Conservation (phyloP, 1,140 invertebrate genomes). For the Drosophila grimshawi region DNA sequence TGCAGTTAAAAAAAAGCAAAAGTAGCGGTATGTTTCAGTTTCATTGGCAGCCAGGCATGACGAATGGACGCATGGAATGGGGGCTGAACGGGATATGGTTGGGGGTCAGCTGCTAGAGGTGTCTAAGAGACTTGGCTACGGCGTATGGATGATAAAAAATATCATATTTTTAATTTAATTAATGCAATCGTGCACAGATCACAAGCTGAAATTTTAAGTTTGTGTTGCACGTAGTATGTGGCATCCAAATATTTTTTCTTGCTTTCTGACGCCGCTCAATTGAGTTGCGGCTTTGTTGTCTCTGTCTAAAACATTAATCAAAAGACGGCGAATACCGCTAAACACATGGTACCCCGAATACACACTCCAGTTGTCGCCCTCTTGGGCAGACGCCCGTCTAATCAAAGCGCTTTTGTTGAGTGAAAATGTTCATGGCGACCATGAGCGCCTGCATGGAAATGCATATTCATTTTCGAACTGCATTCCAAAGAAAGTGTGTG, state of each 20-base stretch:
- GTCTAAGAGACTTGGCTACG: constrained; percentile 18
- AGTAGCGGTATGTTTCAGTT: constrained; percentile 78
- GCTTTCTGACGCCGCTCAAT: constrained; percentile 53
- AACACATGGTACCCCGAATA: constrained; percentile 35
- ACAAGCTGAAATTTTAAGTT: constrained; percentile 47
- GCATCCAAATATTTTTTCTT: constrained; percentile 19
- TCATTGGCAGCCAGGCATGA: constrained; percentile 64
- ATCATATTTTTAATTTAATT: constrained; percentile 50
- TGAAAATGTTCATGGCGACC: constrained; percentile 54
- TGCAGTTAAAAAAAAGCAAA: constrained; percentile 67
- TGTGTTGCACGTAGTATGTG: constrained; percentile 19
- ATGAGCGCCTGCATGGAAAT: constrained; percentile 51
- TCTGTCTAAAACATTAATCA: constrained; percentile 67
- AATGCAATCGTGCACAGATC: constrained; percentile 16
- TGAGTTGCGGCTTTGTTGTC: constrained; percentile 41
- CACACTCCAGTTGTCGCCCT: constrained; percentile 6
- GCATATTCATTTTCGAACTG: constrained; percentile 53
- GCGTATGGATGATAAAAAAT: constrained; percentile 1
- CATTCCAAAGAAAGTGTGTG: constrained; percentile 12
- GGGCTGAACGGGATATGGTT: not conserved
- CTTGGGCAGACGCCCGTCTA: constrained; percentile 16
- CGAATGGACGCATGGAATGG: not conserved
- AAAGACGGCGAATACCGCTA: constrained; percentile 49
- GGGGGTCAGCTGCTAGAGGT: constrained; percentile 12
- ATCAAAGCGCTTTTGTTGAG: constrained; percentile 58